Evolutionary conservation across 2,113 vertebrate genomes (phyloP).

Genomic region (Melanostigma gelatinosum): DNA sequence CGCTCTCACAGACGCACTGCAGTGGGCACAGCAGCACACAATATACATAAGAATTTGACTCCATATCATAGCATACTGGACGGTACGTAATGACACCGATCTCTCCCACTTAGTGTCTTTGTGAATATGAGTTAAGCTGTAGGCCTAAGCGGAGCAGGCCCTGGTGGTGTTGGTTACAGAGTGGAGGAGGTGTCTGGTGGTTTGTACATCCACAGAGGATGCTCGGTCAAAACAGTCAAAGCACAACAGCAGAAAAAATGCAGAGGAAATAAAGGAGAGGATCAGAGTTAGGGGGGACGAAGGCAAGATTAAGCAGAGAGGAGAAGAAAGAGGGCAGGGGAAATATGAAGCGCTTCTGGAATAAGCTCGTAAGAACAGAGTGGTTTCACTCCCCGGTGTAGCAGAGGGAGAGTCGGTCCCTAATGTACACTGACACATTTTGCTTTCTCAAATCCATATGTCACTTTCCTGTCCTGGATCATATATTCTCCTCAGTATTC

Average conservation of each 20-base stretch:
- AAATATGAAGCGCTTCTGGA: slow-evolving; percentile 40
- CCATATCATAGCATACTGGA: background rate
- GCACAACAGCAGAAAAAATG: slow-evolving; percentile 26
- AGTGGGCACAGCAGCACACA: background rate
- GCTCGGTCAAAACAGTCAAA: slow-evolving; percentile 32
- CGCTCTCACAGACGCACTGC: slow-evolving; percentile 14
- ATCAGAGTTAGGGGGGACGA: slow-evolving; percentile 11
- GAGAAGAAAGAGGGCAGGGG: background rate
- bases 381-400: slow-evolving; percentile 29
- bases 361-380: slow-evolving; percentile 27
- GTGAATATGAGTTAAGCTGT: too few relatives aligned
- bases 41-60: background rate
- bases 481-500: background rate
- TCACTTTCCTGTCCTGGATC: background rate
- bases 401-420: background rate
- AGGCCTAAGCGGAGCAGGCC: background rate
- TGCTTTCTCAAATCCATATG: slow-evolving; percentile 2
- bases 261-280: slow-evolving; percentile 24
- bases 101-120: background rate
- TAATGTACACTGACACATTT: slow-evolving; percentile 3
- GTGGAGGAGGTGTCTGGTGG: slow-evolving; percentile 9
- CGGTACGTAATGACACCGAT: slow-evolving; percentile 18
- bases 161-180: slow-evolving; percentile 26
- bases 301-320: slow-evolving; percentile 27
- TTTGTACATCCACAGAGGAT: slow-evolving; percentile 29